Percentiles rank a stretch among this genome's conserved stretches.
phyloP scores from a whole-genome alignment of 2,113 vertebrate genomes.

The Cichladusa arquata region DNA sequence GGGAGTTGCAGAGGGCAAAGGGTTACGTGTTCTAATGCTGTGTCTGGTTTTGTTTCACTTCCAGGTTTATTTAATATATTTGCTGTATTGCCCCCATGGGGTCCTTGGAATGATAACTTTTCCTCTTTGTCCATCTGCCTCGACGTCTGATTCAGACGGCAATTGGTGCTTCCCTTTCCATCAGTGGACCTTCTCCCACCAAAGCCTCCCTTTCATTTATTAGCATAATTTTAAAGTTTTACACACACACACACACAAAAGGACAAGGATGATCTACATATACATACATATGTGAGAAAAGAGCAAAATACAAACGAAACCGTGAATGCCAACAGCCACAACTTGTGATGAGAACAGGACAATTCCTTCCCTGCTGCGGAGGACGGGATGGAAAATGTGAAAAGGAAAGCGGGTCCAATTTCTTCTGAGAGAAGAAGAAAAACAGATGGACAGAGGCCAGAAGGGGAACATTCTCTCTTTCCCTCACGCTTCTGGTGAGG shows the following conservation, averaged over 20 bases:
- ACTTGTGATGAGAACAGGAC: background rate
- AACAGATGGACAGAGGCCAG: background rate
- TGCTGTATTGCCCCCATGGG: slow-evolving; percentile 84
- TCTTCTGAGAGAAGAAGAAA: background rate
- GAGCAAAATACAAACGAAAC: slow-evolving; percentile 23
- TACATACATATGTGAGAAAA: background rate
- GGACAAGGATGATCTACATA: background rate
- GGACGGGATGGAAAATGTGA: slow-evolving; percentile 33
- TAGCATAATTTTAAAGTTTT: slow-evolving; percentile 60
- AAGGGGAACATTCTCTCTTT: background rate
- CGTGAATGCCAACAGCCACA: background rate
- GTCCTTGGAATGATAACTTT: slow-evolving; percentile 77
- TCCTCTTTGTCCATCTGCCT: slow-evolving; percentile 77
- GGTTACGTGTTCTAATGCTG: background rate
- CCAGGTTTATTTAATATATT: slow-evolving; percentile 81
- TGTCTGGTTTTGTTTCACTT: slow-evolving; percentile 56
- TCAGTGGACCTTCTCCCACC: slow-evolving; percentile 61
- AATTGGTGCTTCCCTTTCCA: slow-evolving; percentile 78
- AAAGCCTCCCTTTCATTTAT: slow-evolving; percentile 64
- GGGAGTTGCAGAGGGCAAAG: background rate
- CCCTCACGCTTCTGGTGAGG: background rate
- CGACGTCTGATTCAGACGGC: slow-evolving; percentile 74
- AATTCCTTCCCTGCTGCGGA: slow-evolving; percentile 3
- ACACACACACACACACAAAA: slow-evolving; percentile 30
- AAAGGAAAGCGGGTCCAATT: slow-evolving; percentile 36